Base-by-base conservation (phyloP, 2,113 vertebrate species). In the Orientallactaga bullata region DNA sequence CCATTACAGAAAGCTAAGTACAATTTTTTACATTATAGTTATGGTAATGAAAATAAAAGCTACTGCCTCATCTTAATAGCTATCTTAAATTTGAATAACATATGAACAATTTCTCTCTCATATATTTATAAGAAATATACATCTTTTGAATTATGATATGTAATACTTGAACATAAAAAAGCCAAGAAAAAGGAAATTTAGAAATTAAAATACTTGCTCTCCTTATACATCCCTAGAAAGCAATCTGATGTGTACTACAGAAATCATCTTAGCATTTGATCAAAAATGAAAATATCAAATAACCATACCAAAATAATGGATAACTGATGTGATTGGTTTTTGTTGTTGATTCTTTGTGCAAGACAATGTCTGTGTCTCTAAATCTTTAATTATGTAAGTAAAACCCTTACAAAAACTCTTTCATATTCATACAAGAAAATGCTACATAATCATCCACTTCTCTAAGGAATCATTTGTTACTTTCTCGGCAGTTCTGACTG, bases 301-400 rank as follows among this genome's bases (percentile, higher is more conserved):
- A 73, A 66, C 9, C 17, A 81, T 71, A 69, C 61, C 28, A 85
- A 85, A 89, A 88, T 71, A 73, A 91, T n/a, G 18, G 78, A 60
- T 42, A 76, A n/a, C n/a, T 32, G 42, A 47, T 47, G 42, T 6
- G 42, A 47, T 8, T 47, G 42, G 42, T 47, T 47, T 5, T 47
- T 47, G 42, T 47, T 47, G 42, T 47, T 47, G 42, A 47, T 89
- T 80, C 32, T 32, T 61, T 90, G 15, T 10, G 3, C 11, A 55
- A 55, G 65, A 55, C 5, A 84, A n/a, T 35, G 17, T 88, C 66
- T 94, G 39, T 88, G 24, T 87, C 30, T 88, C 37, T 17, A 72
- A 1, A 65, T 93, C 77, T 66, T 74, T 55, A 84, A 17, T 42
- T 79, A 91, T 68, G 23, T 23, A 55, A 39, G 7, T 74, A 91